A percentile compares a stretch with the other conserved stretches of the same genome.
phyloP scores from a whole-genome alignment of 1,140 invertebrate species.

The Trinorchestia longiramus region DNA sequence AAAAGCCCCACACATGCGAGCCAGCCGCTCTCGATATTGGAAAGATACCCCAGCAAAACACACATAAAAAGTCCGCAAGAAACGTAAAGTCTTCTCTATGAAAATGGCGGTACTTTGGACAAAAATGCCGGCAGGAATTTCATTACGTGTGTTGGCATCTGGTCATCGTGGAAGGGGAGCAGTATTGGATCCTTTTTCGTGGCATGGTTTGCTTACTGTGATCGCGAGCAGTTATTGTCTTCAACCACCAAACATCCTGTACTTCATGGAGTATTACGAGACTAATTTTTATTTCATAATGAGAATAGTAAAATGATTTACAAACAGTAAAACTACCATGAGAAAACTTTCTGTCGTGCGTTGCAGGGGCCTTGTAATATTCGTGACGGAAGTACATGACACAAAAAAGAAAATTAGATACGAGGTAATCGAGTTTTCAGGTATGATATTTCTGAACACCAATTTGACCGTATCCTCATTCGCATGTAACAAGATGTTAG shows the following conservation, averaged over 20 bases:
- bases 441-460: neutral
- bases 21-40: slow-evolving; percentile 19
- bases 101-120: slow-evolving; percentile 53
- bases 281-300: neutral
- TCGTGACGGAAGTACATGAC: neutral
- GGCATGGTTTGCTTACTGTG: neutral
- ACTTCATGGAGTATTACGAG: neutral
- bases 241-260: neutral
- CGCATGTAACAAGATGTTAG: neutral
- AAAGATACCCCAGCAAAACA: slow-evolving; percentile 27
- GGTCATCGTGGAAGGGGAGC: slow-evolving; percentile 47
- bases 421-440: neutral
- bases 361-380: neutral
- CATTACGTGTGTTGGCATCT: slow-evolving; percentile 49
- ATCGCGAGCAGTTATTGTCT: neutral
- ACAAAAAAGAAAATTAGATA: neutral
- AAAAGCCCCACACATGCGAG: neutral
- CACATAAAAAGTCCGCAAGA: neutral
- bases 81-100: slow-evolving; percentile 13
- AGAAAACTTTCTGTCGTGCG: neutral
- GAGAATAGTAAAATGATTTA: neutral
- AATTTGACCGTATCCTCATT: neutral
- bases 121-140: slow-evolving; percentile 49
- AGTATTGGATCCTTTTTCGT: neutral
- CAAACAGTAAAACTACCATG: neutral